Evolutionary conservation across 2,888 invertebrate species (phyloP), one percentile per base, ranked within the genome.

Genomic region (Eretmocerus hayati): DNA sequence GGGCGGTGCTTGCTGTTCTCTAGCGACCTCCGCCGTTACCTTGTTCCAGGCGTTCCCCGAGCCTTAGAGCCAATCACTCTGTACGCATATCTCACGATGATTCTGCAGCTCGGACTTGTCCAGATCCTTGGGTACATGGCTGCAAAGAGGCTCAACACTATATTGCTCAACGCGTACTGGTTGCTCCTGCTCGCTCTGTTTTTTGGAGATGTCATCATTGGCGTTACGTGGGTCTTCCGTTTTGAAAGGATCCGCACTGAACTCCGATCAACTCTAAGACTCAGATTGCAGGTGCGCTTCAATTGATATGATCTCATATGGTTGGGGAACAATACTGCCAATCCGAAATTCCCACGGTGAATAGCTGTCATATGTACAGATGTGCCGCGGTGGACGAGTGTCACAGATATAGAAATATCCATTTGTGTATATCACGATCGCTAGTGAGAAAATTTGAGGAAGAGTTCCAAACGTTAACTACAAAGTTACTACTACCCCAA

Each of bases 151-250:
- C 82, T 90, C 52, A 87, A 85, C 64, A 87, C 88, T 66, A 81
- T 83, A 53, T 79, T 90, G 61, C 79, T 90, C 50, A 87, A 88
- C 76, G 83, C 85, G 54, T 90, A 90, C 71, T 90, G 89, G 89
- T 74, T 88, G 50, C 78, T 89, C 23, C 74, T 90, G 57, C 75
- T 90, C 35, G 83, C 84, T 21, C 76, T 90, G 42, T 78, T 90
- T 46, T 84, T 88, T 63, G 90, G 90, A 50, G 90, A 90, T 78
- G 83, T 85, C 15, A 81, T 89, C 42, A 81, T 90, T 56, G 90
- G 90, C 39, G 82, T 89, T 48, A 86, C 87, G 62, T 90, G 90
- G 90, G 83, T 89, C 55, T 87, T 88, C 71, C 77, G 85, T 32
- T 85, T 85, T 68, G 85, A 86, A 64, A 77, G 79, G 51, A 81